Evolutionary conservation across 1,140 invertebrate species (phyloP), one percentile per base, ranked within the genome.

Genomic region (Steinernema feltiae): DNA sequence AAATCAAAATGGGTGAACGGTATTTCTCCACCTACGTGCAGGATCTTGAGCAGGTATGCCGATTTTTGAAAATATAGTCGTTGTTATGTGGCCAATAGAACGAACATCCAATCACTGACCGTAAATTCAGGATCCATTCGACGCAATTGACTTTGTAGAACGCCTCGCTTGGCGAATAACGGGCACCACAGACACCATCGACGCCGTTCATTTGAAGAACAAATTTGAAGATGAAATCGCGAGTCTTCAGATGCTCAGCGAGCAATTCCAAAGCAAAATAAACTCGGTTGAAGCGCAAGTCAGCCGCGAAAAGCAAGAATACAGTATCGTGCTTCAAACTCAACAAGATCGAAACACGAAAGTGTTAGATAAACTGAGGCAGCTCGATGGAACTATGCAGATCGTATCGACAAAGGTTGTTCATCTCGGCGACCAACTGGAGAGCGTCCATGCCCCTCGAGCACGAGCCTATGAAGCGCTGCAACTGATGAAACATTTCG

Each of bases 361-460:
- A 7, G 82, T 79, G 0, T 71, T 86, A 7, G 83, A 85, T n/a
- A 79, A 82, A 74, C 15, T 71, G 21, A 92, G 95, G 88, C 92
- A 94, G 79, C 87, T 98, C 30, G 95, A 98, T 88, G 93, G 94
- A 84, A 92, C 95, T 86, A 97, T 99, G 80, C 97, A 97, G 84
- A 92, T 92, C 82, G 95, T 98, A 69, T 95, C 95, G 0, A 95
- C 94, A 0, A 95, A 97, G 88, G 96, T 98, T n/a, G 91, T 98
- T 70, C 95, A 98, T 89, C 89, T 99, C 18, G 96, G 96, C 0
- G 95, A 98, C 87, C 96, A 98, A 84, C 88, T 99, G 31, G 95
- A 98, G 87, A 95, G 93, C 83, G 94, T 98, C 0, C 95, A 98
- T 88, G 94, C 92, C 0, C 96, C 96, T 0, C 88, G 96, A 82